phyloP scores from a whole-genome alignment of 2,113 vertebrate species.

The Neolamprologus sp. region DNA sequence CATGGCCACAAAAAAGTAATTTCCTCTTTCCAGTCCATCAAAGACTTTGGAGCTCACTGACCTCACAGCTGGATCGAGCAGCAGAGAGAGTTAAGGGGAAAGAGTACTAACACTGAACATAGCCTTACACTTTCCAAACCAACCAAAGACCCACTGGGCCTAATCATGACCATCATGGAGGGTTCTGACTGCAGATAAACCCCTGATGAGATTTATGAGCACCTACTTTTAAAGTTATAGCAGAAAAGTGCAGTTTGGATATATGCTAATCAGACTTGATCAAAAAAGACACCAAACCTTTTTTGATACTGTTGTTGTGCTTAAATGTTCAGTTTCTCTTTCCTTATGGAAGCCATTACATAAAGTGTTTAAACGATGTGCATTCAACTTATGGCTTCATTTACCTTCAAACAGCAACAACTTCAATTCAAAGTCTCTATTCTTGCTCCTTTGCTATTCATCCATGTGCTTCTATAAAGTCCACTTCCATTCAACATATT shows the following conservation, averaged over 20 bases:
- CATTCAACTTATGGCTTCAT: background rate
- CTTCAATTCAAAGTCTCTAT: background rate
- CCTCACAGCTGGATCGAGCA: conserved; percentile 37
- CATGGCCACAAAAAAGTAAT: conserved; percentile 17
- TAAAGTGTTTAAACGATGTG: background rate
- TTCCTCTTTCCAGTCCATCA: conserved; percentile 24
- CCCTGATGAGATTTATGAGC: conserved; percentile 30
- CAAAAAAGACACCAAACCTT: background rate
- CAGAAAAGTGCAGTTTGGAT: background rate
- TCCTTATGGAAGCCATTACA: background rate
- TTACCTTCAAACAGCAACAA: background rate
- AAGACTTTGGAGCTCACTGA: conserved; percentile 31
- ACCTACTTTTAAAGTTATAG: background rate
- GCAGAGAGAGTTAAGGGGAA: background rate
- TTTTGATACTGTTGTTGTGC: background rate
- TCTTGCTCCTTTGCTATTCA: conserved; percentile 14
- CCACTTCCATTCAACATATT: background rate
- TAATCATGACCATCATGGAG: conserved; percentile 31
- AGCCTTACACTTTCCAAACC: background rate
- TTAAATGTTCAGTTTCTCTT: background rate
- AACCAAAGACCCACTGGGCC: conserved; percentile 7
- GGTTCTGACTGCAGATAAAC: background rate
- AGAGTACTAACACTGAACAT: background rate
- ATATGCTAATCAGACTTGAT: background rate
- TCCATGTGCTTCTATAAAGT: background rate